Base-by-base conservation (phyloP, 2,888 invertebrate genomes). In the Xanthorhoe designata region DNA sequence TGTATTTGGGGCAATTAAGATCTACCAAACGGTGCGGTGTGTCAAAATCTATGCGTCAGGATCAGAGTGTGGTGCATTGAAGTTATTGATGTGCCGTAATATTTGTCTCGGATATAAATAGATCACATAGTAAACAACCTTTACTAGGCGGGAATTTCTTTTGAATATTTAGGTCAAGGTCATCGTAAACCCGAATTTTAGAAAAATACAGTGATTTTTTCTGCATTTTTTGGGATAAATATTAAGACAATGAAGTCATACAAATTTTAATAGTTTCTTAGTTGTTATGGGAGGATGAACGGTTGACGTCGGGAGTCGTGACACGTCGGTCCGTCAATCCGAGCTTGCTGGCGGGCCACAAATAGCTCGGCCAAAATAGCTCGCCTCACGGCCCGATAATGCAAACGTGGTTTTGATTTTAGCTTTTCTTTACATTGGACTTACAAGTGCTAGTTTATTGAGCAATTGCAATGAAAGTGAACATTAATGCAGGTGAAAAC, bases 271-370 rank as follows among this genome's bases (percentile, higher is more conserved):
- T 82, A 70, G 73, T 66, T 79, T 79, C 78, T 75, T 64, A 76
- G 80, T 85, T 77, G 82, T 84, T 84, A 84, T 77, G 78, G 80
- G 77, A 85, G 80, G 83, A 83, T 82, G 80, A 81, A 79, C 73
- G 74, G 73, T 75, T 84, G 88, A 88, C 88, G 89, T 82, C 80
- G 83, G 79, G 81, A 82, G 64, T 81, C 84, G 85, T 92, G 92
- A 92, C 91, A 92, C 85, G 87, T 86, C 88, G 88, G 90, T 88
- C 90, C 92, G 92, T 93, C 93, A 93, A 93, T 92, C 92, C 87
- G 87, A 89, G 92, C 91, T 88, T 88, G 91, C 92, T 87, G 84
- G 87, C 88, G 82, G 74, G 86, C 87, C 88, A 80, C 80, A 92
- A 92, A 92, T 93, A 93, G 90, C 85, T 73, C 83, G 78, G 79